phyloP scores from a whole-genome alignment of 2,888 invertebrate species.

The Hoplodrina blanda region DNA sequence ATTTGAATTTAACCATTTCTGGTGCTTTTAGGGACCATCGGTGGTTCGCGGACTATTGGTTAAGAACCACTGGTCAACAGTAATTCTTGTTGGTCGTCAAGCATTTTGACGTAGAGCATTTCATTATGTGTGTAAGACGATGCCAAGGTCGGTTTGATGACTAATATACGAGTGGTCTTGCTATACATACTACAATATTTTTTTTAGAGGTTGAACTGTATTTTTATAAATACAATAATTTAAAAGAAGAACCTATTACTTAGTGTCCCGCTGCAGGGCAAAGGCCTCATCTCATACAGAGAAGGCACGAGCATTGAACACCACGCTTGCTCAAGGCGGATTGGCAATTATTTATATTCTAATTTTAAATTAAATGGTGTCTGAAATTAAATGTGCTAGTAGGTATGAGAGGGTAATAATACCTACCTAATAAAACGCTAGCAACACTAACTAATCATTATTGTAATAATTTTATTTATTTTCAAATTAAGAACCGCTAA shows the following conservation, averaged over 20 bases:
- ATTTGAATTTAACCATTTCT: too few species aligned
- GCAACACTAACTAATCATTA: background rate
- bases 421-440: background rate
- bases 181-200: constrained; percentile 7
- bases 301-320: too few species aligned
- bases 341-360: background rate
- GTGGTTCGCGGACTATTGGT: too few species aligned
- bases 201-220: background rate
- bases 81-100: constrained; percentile 62
- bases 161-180: constrained; percentile 38
- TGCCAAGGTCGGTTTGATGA: constrained; percentile 53
- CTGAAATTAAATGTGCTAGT: background rate
- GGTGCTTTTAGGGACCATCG: too few species aligned
- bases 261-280: too few species aligned
- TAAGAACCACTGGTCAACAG: constrained; percentile 23
- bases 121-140: constrained; percentile 42
- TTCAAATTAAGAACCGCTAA: background rate
- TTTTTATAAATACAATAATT: too few species aligned
- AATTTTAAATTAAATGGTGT: background rate
- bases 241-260: too few species aligned
- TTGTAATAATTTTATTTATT: background rate
- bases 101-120: constrained; percentile 46
- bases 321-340: too few species aligned
- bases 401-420: background rate
- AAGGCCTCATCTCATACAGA: too few species aligned